Conservation (phyloP, 2,113 vertebrate species). For the Boleophthalmus pectinirostris region DNA sequence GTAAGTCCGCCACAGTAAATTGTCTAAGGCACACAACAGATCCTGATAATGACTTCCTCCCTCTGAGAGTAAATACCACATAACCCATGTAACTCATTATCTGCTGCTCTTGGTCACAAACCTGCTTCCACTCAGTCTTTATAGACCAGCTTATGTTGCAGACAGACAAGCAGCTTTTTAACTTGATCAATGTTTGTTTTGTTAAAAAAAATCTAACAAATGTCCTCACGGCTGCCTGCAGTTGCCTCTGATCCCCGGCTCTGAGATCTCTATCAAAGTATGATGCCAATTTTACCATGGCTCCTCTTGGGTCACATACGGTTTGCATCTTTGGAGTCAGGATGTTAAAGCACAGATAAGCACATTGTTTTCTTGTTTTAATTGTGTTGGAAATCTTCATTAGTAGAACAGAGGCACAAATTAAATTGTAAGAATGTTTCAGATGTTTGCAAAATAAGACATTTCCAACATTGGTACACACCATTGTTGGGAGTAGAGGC, state of each 20-base stretch:
- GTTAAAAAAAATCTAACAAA: constrained; percentile 65
- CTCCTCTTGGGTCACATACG: constrained; percentile 65
- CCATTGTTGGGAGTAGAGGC: constrained; percentile 90
- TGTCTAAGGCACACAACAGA: constrained; percentile 58
- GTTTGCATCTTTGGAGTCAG: constrained; percentile 65
- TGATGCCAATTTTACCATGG: constrained; percentile 58
- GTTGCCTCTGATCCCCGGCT: constrained; percentile 60
- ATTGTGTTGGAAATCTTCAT: constrained; percentile 54
- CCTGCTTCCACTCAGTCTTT: constrained; percentile 74
- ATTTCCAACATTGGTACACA: constrained; percentile 58
- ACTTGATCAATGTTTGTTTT: constrained; percentile 70
- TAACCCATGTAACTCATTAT: constrained; percentile 72
- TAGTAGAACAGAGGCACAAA: constrained; percentile 45
- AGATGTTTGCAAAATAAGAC: constrained; percentile 26
- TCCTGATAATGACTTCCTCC: constrained; percentile 60
- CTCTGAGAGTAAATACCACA: constrained; percentile 52
- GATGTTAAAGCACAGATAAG: constrained; percentile 57
- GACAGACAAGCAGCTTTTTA: constrained; percentile 60
- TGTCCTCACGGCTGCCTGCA: constrained; percentile 59
- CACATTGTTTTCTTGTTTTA: constrained; percentile 53
- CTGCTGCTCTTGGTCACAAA: constrained; percentile 53
- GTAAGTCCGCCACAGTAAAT: constrained; percentile 49
- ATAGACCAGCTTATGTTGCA: constrained; percentile 42
- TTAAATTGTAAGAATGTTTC: constrained; percentile 30
- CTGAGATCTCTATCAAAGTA: constrained; percentile 71